A percentile compares a stretch with the other conserved stretches of the same genome.
Evolutionary conservation across 2,113 vertebrate species (phyloP).

Genomic region (Thermophis baileyi): DNA sequence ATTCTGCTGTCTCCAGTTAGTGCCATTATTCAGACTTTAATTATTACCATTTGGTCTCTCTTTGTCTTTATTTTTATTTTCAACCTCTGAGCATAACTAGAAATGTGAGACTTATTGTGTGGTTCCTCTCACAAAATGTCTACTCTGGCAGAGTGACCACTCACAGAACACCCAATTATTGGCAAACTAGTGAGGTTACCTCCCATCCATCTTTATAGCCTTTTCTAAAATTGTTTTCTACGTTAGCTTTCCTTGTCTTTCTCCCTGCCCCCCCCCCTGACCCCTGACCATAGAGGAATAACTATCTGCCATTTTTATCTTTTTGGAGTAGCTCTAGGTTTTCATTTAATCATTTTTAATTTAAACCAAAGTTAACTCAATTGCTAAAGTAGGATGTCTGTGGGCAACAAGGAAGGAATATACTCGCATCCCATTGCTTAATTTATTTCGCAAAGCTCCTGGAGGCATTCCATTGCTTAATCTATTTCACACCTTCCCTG

Average conservation of each 20-base stretch:
- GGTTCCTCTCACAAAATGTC: neutral
- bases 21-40: too few species aligned
- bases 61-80: neutral
- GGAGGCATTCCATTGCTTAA: neutral
- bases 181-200: neutral
- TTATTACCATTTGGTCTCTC: neutral
- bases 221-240: neutral
- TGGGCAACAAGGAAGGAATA: neutral
- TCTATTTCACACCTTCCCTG: neutral
- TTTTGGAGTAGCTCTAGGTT: neutral
- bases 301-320: neutral
- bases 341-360: neutral
- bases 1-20: too few species aligned
- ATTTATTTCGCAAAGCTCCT: neutral
- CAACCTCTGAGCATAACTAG: neutral
- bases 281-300: neutral
- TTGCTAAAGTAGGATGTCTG: neutral
- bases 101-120: neutral
- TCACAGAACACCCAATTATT: neutral
- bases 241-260: neutral
- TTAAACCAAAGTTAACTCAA: neutral
- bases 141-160: neutral
- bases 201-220: neutral
- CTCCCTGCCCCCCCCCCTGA: accelerated
- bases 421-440: neutral